Percentiles rank a stretch among this genome's conserved stretches.
These are phyloP conservation scores for Maniola hyperantus DNA, from an alignment of 2,888 invertebrate species.

Conservation along the genomic window DNA sequence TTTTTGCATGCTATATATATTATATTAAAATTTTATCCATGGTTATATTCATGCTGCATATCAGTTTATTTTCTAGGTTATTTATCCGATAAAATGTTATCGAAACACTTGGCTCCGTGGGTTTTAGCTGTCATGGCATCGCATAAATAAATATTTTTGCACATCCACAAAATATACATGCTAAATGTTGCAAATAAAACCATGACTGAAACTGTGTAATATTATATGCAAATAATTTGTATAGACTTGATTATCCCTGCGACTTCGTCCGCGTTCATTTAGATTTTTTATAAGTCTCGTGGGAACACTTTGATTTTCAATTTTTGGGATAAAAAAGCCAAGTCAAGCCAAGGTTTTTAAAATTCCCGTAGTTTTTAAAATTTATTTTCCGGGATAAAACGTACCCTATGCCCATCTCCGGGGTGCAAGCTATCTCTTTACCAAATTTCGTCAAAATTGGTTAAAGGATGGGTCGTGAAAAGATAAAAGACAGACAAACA, in stretches of 20 bases:
- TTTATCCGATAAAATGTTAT: slow-evolving; percentile 1
- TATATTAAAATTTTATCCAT: not conserved
- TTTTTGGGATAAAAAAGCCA: too few species aligned
- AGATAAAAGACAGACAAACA: too few species aligned
- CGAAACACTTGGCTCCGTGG: slow-evolving; percentile 15
- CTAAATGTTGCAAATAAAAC: slow-evolving; percentile 31
- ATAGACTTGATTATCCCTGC: not conserved
- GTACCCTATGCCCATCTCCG: too few species aligned
- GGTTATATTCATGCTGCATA: slow-evolving; percentile 21
- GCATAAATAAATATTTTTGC: slow-evolving; percentile 18
- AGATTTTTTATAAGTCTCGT: too few species aligned
- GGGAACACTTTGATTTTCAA: too few species aligned
- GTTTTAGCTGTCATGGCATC: slow-evolving; percentile 20
- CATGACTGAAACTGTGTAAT: slow-evolving; percentile 41
- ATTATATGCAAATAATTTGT: not conserved
- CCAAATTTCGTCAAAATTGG: too few species aligned
- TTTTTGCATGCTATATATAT: slow-evolving; percentile 12
- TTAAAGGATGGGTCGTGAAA: too few species aligned
- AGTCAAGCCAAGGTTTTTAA: too few species aligned
- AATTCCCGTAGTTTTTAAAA: too few species aligned
- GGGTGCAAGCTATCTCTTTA: too few species aligned
- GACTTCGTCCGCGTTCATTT: too few species aligned
- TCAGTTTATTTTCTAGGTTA: slow-evolving; percentile 12
- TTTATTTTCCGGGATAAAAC: too few species aligned
- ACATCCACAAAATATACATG: slow-evolving; percentile 35